Evolutionary conservation across 2,888 invertebrate genomes (phyloP), one percentile per base, ranked within the genome.

Genomic region (Oithona nana): DNA sequence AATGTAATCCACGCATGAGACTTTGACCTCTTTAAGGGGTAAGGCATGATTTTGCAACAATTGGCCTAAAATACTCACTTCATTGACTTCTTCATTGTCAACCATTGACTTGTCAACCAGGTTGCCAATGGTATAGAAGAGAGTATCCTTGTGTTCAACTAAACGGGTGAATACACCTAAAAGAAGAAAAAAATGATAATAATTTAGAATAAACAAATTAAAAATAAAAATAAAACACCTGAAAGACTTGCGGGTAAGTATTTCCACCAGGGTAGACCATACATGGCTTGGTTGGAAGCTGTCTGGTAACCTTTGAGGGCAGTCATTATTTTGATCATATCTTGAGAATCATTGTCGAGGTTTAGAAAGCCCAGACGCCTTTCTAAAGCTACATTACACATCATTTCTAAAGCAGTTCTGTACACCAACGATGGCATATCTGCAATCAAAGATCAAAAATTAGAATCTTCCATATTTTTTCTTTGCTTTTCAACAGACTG

Each of bases 191-290:
- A n/a, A n/a, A n/a, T n/a, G n/a, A n/a, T n/a, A n/a, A n/a, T n/a
- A n/a, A n/a, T n/a, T n/a, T n/a, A n/a, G n/a, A n/a, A n/a, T n/a
- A n/a, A n/a, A n/a, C n/a, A n/a, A n/a, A n/a, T n/a, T n/a, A n/a
- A n/a, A n/a, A n/a, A n/a, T n/a, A n/a, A n/a, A n/a, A n/a, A n/a
- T n/a, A n/a, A n/a, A n/a, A n/a, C n/a, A 1, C 59, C 59, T 1
- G 59, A 48, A n/a, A 59, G 29, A 57, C 77, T 74, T 0, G 87
- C 86, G 0, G 83, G 81, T 20, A 83, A 79, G 65, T 84, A 78
- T 73, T 88, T 88, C 88, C 88, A 88, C 62, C 85, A 72, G 0
- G 87, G 86, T 48, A 85, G 77, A 0, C 87, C 86, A 71, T 83
- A 88, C 63, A 66, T 64, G 13, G 68, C 67, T 20, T 64, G 64